Conservation (phyloP, 2,888 invertebrate genomes). For the Oscheius myriophilus region DNA sequence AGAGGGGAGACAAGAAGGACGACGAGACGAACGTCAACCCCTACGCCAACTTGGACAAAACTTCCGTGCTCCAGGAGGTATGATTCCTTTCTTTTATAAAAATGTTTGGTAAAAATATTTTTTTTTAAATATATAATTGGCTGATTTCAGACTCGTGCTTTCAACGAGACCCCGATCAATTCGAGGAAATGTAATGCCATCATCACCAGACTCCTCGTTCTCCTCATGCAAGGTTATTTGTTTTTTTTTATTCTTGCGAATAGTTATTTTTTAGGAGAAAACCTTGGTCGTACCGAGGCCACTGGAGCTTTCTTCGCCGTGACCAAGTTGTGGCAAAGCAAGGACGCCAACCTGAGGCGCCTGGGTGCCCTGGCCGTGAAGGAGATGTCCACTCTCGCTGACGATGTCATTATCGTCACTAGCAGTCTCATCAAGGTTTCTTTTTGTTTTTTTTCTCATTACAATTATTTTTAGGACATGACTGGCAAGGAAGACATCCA, state of each 20-base stretch:
- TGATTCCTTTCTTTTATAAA: constrained; percentile 32
- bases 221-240: constrained; percentile 83
- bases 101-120: no score
- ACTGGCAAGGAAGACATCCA: constrained; percentile 84
- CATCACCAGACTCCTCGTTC: constrained; percentile 92
- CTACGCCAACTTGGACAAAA: constrained; percentile 92
- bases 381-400: constrained; percentile 90
- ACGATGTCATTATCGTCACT: constrained; percentile 99
- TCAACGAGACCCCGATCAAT: constrained; percentile 97
- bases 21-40: constrained; percentile 80
- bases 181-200: constrained; percentile 95
- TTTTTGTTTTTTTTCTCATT: constrained; percentile 71
- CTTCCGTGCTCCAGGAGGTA: constrained; percentile 90
- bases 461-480: constrained; percentile 55
- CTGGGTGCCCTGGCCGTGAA: constrained; percentile 91
- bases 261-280: constrained; percentile 75
- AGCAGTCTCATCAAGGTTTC: constrained; percentile 64
- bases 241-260: not conserved
- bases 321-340: constrained; percentile 97
- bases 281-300: constrained; percentile 88
- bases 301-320: constrained; percentile 99
- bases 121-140: no score
- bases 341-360: constrained; percentile 89
- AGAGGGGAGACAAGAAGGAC: constrained; percentile 70
- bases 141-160: constrained; percentile 82